These are phyloP conservation scores for Callocephalon fimbriatum DNA, from an alignment of 2,113 vertebrate genomes.

Conservation along the genomic window DNA sequence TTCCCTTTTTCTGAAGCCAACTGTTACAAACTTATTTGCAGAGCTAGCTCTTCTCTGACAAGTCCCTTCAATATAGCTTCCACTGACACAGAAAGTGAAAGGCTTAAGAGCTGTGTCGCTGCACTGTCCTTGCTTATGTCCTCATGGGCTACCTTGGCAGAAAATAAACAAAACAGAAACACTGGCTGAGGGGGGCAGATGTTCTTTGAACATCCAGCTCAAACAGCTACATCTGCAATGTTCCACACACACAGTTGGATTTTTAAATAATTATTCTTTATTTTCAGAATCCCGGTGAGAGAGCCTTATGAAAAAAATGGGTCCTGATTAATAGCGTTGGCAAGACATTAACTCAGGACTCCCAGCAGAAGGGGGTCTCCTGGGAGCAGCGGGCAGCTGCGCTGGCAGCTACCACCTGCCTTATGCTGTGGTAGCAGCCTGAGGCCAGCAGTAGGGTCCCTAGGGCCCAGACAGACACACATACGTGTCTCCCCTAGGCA, in stretches of 20 bases:
- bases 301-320: background rate
- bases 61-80: constrained; percentile 4
- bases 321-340: background rate
- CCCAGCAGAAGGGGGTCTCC: background rate
- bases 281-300: fast-evolving
- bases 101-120: background rate
- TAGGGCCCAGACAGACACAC: background rate
- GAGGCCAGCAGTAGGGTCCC: background rate
- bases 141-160: background rate
- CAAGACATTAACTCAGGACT: background rate
- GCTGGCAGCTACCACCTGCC: background rate
- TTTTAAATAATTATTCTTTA: background rate
- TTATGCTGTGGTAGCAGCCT: background rate
- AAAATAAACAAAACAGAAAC: constrained; percentile 19
- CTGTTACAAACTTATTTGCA: constrained; percentile 44
- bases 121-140: background rate
- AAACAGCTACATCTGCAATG: background rate
- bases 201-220: background rate
- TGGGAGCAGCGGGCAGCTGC: background rate
- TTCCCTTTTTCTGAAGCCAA: constrained; percentile 49
- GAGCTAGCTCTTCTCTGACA: constrained; percentile 27
- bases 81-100: constrained; percentile 21
- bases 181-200: background rate
- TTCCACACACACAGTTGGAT: background rate
- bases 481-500: background rate